Conservation (phyloP, 2,888 invertebrate species). For the Isoperla grammatica region DNA sequence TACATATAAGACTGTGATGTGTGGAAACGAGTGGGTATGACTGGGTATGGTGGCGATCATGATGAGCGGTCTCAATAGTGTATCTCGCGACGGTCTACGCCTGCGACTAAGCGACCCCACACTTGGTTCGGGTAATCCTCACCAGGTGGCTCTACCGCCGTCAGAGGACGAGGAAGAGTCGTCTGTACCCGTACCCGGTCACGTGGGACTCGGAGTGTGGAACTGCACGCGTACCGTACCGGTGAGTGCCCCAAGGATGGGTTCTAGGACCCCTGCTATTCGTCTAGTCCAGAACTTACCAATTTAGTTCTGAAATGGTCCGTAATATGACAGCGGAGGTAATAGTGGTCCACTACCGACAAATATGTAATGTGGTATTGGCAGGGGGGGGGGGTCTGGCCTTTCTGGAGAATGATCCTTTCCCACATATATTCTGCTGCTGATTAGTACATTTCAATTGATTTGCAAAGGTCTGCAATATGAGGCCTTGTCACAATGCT, state of each 20-base stretch:
- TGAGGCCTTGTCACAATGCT: too few species aligned
- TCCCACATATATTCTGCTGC: too few species aligned
- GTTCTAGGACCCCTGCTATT: too few species aligned
- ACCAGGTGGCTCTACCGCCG: background rate
- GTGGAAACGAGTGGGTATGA: background rate
- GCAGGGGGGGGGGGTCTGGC: too few species aligned
- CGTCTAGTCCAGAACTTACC: too few species aligned
- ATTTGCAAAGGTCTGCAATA: too few species aligned
- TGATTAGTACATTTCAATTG: too few species aligned
- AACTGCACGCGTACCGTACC: constrained; percentile 1
- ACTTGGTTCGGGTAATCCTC: constrained; percentile 17
- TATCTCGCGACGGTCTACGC: constrained; percentile 47
- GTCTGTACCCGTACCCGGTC: background rate
- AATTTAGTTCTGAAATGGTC: too few species aligned
- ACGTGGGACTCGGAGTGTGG: constrained; percentile 7
- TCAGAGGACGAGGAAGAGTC: constrained; percentile 5
- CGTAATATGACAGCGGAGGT: too few species aligned
- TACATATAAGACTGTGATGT: background rate
- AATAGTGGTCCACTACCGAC: too few species aligned
- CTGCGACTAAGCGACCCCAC: constrained; percentile 47
- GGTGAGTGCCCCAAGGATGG: background rate
- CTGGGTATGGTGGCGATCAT: background rate
- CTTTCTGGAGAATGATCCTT: too few species aligned
- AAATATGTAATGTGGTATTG: too few species aligned
- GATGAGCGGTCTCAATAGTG: constrained; percentile 19